Conservation (phyloP, 2,888 invertebrate genomes). For the Athalia circularis region DNA sequence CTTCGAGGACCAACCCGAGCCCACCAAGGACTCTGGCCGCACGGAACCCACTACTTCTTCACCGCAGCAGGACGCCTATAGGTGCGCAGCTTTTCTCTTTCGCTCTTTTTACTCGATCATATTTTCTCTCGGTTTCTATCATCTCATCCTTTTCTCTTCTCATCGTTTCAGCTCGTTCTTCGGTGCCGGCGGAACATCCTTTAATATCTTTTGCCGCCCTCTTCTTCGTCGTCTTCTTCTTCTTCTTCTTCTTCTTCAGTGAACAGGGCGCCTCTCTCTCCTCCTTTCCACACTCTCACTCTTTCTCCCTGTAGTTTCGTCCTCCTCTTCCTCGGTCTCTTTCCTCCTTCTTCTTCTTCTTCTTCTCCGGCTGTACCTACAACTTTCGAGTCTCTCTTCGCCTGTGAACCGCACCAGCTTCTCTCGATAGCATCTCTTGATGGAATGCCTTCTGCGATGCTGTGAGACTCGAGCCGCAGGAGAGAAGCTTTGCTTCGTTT, state of each 20-base stretch:
- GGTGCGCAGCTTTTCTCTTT: slow-evolving; percentile 47
- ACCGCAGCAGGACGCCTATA: slow-evolving; percentile 33
- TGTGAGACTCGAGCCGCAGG: slow-evolving; percentile 22
- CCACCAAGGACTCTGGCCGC: slow-evolving; percentile 40
- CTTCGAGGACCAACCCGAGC: not conserved
- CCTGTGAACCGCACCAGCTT: slow-evolving; percentile 48
- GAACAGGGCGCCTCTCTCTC: slow-evolving; percentile 31
- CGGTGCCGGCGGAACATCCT: slow-evolving; percentile 64
- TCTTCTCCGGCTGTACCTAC: not conserved
- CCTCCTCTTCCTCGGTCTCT: slow-evolving; percentile 19
- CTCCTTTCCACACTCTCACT: slow-evolving; percentile 45
- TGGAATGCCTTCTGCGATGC: slow-evolving; percentile 67
- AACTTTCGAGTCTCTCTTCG: slow-evolving; percentile 39
- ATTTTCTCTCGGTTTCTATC: slow-evolving; percentile 47
- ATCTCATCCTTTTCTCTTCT: slow-evolving; percentile 46
- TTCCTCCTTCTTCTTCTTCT: slow-evolving; percentile 48
- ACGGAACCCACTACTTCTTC: slow-evolving; percentile 34
- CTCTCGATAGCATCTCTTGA: slow-evolving; percentile 71
- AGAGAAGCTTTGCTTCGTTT: not conserved
- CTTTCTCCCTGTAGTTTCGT: not conserved
- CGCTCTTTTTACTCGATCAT: slow-evolving; percentile 45
- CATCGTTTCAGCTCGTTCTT: slow-evolving; percentile 45
- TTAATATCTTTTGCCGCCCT: slow-evolving; percentile 68
- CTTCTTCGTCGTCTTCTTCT: slow-evolving; percentile 42
- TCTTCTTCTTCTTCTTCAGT: slow-evolving; percentile 44